A percentile compares a stretch with the other conserved stretches of the same genome.
phyloP scores from a whole-genome alignment of 1,140 invertebrate species.

The Conus betulinus region DNA sequence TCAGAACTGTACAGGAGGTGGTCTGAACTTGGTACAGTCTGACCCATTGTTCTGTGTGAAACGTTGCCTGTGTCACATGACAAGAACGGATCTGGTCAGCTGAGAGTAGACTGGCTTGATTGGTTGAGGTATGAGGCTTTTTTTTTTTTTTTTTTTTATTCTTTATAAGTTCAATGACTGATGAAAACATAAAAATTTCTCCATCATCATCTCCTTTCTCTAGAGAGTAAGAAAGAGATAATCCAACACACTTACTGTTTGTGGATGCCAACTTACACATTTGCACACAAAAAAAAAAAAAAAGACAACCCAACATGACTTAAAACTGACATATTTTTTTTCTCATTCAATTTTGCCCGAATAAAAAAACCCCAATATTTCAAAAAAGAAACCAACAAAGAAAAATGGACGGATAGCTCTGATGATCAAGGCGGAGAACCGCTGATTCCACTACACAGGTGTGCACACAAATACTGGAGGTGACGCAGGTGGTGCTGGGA shows the following conservation, averaged over 20 bases:
- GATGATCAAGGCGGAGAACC: neutral
- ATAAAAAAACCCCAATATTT: too few relatives aligned
- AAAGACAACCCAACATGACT: neutral
- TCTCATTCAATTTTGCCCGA: neutral
- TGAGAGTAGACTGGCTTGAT: too few relatives aligned
- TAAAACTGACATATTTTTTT: neutral
- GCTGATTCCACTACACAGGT: neutral
- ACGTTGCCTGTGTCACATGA: too few relatives aligned
- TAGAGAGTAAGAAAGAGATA: neutral
- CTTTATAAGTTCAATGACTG: too few relatives aligned
- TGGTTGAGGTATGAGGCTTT: too few relatives aligned
- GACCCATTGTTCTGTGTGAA: too few relatives aligned
- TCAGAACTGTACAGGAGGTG: too few relatives aligned
- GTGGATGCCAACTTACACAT: neutral
- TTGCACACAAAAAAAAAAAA: neutral
- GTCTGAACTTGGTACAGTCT: too few relatives aligned
- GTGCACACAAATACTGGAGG: neutral
- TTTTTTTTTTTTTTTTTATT: too few relatives aligned
- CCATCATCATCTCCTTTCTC: neutral
- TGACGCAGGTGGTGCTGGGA: neutral
- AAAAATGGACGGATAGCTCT: slow-evolving; percentile 24
- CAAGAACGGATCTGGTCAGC: too few relatives aligned
- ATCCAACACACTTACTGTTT: neutral
- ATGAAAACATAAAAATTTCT: too few relatives aligned
- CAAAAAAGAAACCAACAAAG: neutral